Evolutionary conservation across 2,797 vertebrate genomes (phyloP).

Genomic region (Microchirus variegatus): DNA sequence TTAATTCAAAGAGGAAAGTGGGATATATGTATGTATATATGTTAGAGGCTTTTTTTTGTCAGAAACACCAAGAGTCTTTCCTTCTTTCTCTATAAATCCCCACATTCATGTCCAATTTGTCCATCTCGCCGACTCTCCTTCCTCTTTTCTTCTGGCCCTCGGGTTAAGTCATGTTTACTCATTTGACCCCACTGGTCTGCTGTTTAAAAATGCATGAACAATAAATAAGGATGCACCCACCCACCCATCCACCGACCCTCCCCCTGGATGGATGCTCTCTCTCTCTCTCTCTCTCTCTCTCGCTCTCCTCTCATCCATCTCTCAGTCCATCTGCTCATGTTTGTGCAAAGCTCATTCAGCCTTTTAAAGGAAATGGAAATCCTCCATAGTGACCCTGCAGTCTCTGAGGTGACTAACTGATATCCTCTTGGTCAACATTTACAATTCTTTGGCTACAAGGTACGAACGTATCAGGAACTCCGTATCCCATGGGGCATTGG

Average conservation of each 20-base stretch:
- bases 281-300: conserved; percentile 6
- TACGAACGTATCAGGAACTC: conserved; percentile 82
- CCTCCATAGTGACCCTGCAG: conserved; percentile 60
- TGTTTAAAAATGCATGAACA: conserved; percentile 85
- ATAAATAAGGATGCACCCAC: conserved; percentile 76
- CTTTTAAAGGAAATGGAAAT: conserved; percentile 80
- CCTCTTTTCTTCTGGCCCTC: conserved; percentile 54
- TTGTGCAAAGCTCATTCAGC: conserved; percentile 77
- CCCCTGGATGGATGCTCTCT: too few species aligned
- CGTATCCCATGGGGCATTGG: conserved; percentile 81
- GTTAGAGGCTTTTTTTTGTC: too few species aligned
- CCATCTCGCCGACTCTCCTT: conserved; percentile 28
- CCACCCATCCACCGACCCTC: conserved; percentile 19
- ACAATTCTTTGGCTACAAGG: conserved; percentile 53
- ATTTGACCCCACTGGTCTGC: conserved; percentile 74
- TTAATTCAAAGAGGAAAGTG: neutral
- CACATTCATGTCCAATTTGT: conserved; percentile 36
- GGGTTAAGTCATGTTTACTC: conserved; percentile 81
- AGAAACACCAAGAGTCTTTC: conserved; percentile 1
- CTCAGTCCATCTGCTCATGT: conserved; percentile 64
- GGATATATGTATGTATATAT: neutral
- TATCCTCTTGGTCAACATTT: conserved; percentile 82
- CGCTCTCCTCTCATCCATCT: conserved; percentile 19
- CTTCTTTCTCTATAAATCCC: conserved; percentile 11
- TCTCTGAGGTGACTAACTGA: conserved; percentile 75